These are phyloP conservation scores for Pterobdella sp. DNA, from an alignment of 2,888 invertebrate genomes.

Conservation along the genomic window DNA sequence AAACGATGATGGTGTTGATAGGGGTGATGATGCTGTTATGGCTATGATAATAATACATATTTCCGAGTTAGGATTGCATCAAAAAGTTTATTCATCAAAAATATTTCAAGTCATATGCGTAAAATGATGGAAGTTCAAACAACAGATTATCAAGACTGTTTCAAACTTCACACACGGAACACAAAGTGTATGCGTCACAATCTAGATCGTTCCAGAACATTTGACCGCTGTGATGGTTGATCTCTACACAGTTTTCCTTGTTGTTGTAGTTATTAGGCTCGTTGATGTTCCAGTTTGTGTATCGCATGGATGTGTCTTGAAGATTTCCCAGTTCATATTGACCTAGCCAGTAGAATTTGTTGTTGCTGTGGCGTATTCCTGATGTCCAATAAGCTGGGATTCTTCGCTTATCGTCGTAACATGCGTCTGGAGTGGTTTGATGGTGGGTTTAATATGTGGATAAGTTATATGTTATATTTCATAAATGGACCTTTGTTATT, in stretches of 20 bases:
- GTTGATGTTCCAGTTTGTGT: not conserved
- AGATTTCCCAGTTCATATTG: not conserved
- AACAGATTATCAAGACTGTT: not conserved
- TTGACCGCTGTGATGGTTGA: not conserved
- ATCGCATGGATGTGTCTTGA: not conserved
- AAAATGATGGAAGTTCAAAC: too few species aligned
- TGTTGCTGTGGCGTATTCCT: not conserved
- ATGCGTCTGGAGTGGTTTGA: not conserved
- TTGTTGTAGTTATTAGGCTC: conserved; percentile 1
- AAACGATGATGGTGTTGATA: too few species aligned
- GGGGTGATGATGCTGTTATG: too few species aligned
- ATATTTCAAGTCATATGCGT: too few species aligned
- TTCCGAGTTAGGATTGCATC: too few species aligned
- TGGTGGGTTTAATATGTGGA: too few species aligned
- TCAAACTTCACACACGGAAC: not conserved
- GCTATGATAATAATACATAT: too few species aligned
- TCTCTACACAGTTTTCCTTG: not conserved
- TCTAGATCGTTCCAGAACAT: not conserved
- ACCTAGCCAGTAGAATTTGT: not conserved
- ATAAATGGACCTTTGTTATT: too few species aligned
- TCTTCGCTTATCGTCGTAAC: not conserved
- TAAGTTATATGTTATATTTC: too few species aligned
- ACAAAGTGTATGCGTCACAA: not conserved
- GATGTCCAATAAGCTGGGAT: not conserved
- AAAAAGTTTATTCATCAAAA: too few species aligned